Evolutionary conservation across 2,888 invertebrate genomes (phyloP).

Genomic region (Phengaris arion): DNA sequence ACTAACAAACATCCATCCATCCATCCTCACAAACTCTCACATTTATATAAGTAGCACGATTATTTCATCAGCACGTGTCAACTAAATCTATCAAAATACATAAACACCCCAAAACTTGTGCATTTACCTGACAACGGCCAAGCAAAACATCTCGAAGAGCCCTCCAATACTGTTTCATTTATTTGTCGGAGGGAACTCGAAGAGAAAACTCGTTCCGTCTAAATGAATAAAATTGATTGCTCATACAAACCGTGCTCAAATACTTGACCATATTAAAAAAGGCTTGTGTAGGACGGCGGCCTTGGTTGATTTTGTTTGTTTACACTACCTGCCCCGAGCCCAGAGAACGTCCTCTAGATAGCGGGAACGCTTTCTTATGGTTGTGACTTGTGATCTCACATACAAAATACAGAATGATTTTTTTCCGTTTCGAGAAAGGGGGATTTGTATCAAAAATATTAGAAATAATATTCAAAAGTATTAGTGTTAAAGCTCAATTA

Average conservation of each 20-base stretch:
- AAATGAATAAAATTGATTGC: constrained; percentile 80
- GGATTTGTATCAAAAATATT: no score
- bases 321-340: constrained; percentile 10
- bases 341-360: background rate
- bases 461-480: no score
- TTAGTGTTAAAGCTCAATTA: no score
- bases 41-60: no score
- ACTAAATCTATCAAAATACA: background rate
- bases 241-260: constrained; percentile 79
- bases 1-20: no score
- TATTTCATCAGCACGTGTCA: constrained; percentile 11
- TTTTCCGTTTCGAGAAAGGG: no score
- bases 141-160: constrained; percentile 42
- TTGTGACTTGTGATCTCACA: background rate
- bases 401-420: no score
- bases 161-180: constrained; percentile 61
- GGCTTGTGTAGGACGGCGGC: constrained; percentile 38
- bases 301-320: constrained; percentile 19
- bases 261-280: constrained; percentile 77
- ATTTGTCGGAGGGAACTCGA: constrained; percentile 59
- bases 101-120: no score
- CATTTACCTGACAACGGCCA: background rate
- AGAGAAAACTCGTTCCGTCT: constrained; percentile 62
- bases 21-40: no score
- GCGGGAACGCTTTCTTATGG: background rate